Conservation (phyloP, 2,113 vertebrate genomes). For the Mus musculus region DNA sequence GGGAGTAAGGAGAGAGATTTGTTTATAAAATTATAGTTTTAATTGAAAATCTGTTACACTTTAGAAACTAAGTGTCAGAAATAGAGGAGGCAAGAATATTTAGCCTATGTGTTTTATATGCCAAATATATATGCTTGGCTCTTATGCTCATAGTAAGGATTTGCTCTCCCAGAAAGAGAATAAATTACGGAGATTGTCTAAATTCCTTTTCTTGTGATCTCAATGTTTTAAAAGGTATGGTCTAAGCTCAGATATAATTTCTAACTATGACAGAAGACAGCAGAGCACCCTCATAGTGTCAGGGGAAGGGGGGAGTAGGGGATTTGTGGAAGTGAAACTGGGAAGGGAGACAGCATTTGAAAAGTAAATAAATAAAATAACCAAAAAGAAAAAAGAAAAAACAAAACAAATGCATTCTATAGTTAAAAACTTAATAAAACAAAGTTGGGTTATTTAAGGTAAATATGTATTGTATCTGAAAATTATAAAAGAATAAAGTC, state of each 20-base stretch:
- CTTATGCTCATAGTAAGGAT: background rate
- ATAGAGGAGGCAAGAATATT: background rate
- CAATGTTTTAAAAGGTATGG: background rate
- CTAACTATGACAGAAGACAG: background rate
- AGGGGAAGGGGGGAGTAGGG: too few species aligned
- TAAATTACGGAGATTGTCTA: background rate
- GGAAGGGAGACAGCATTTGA: too few species aligned
- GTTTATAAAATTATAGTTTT: slow-evolving; percentile 41
- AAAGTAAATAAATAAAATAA: too few species aligned
- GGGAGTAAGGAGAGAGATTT: background rate
- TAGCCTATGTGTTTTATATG: slow-evolving; percentile 14
- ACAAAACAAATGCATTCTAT: background rate
- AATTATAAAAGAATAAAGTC: background rate
- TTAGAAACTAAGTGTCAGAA: slow-evolving; percentile 51
- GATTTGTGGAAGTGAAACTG: too few species aligned
- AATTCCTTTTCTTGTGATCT: slow-evolving; percentile 38
- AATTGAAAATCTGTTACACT: slow-evolving; percentile 42
- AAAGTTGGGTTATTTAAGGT: background rate
- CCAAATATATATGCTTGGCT: background rate
- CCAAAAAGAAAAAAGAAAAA: too few species aligned
- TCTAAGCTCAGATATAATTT: background rate
- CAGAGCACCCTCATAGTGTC: too few species aligned
- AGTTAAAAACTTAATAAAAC: background rate
- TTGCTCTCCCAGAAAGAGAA: background rate
- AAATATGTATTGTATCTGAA: background rate